Percentiles rank a stretch among this genome's conserved stretches.
phyloP scores from a whole-genome alignment of 1,140 invertebrate species.

The roundworm (Caenorhabditis elegans) region WBcel235 BX284606.5:7157501-7158000 shows the following conservation, averaged over 20 bases:
- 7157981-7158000: too few relatives aligned
- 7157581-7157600: constrained; percentile 32
- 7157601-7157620: constrained; percentile 2
- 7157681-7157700: not conserved
- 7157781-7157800: constrained; percentile 11
- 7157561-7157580: not conserved
- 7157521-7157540: constrained; percentile 18
- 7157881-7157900: too few relatives aligned
- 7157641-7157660: not conserved
- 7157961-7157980: too few relatives aligned
- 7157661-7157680: constrained; percentile 16
- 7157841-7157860: too few relatives aligned
- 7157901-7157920: too few relatives aligned
- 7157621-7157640: not conserved
- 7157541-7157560: constrained; percentile 21
- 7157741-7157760: constrained; percentile 1
- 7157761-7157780: constrained; percentile 8
- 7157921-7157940: too few relatives aligned
- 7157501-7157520: not conserved
- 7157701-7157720: not conserved
- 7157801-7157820: too few relatives aligned
- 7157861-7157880: too few relatives aligned
- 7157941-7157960: too few relatives aligned
- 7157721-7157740: constrained; percentile 4
- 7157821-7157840: too few relatives aligned